Evolutionary conservation across 2,113 vertebrate genomes (phyloP), one percentile per base, ranked within the genome.

Genomic region (Tauraco erythrolophus): DNA sequence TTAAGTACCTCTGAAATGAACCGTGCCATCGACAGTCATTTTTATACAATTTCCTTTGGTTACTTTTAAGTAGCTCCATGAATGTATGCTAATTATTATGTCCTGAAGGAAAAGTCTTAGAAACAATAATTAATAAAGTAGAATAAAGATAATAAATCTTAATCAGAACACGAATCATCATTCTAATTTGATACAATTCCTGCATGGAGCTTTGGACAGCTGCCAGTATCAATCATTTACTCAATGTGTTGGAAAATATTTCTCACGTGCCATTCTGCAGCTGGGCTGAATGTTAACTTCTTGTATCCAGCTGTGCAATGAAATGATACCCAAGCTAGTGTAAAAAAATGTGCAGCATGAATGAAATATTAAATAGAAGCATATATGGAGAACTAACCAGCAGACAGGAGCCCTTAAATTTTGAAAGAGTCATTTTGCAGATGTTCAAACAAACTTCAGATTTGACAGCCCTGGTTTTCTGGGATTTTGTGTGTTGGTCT

Each of bases 81-180:
- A 96, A 94, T 43, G 18, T 96, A 96, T 91, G 97, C 82, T 97
- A 98, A 98, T 98, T 93, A 95, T 93, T 87, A 77, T 78, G 86
- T 97, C 94, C 92, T 91, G 62, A 95, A 95, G 93, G 96, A 97
- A 98, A 97, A 95, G 1, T 83, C 91, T 95, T 84, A 92, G 93
- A 94, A 98, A 98, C 92, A 98, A 97, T 98, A 97, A 98, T 94
- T 96, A 98, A 98, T 98, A 98, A 97, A 97, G 84, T 93, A 97
- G 94, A 96, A 94, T 96, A 97, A 97, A 97, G 91, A 90, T 95
- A 98, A 98, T 98, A 98, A 97, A 98, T 98, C 97, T 98, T 97
- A 97, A 97, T 98, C 95, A 95, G 93, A 95, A 94, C 72, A 79
- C 88, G 97, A 96, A 98, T 98, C 95, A 92, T 97, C 91, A 90